Evolutionary conservation across 2,888 invertebrate genomes (phyloP), one percentile per base, ranked within the genome.

Genomic region (Teinopalpus imperialis): DNA sequence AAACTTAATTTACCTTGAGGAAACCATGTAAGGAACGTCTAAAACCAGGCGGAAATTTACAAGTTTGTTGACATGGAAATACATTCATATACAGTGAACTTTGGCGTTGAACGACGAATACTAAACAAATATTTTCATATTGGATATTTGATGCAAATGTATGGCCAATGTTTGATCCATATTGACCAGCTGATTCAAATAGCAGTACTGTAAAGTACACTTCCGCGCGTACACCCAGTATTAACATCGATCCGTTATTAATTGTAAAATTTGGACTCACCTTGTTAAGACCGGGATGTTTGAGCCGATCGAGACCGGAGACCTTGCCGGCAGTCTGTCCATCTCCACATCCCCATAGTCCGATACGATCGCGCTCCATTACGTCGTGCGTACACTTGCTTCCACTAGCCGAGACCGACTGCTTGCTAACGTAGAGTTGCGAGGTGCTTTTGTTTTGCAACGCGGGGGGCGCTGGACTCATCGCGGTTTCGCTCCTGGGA

Each of bases 251-350:
- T 23, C 23, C n/a, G 9, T 1, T 1, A 7, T 3, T 14, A 5
- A 5, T n/a, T 8, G 3, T 10, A 4, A 21, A 9, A 27, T 30
- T 13, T 45, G 13, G 21, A 52, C 68, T 59, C 74, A 94, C 94
- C 93, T 94, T 94, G 74, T 94, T 94, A 5, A 93, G 86, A 45
- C 91, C 90, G 1, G 94, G 93, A 68, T 93, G 90, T 49, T 91
- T 89, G 31, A 94, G 83, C 53, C 91, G 91, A 75, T 94, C 94
- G 53, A 94, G 86, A 44, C 94, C 94, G 43, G 92, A 89, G 43
- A 91, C 69, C 46, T 89, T 88, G 68, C 90, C 89, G 57, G 88
- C 76, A 53, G 88, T 78, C 54, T 85, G 73, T 43, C 90, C 90
- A 64, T 92, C 92, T 40, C 91, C 91, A 65, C 88, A 85, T 58